Conservation (phyloP, 2,888 invertebrate species). For the Didymodactylos carnosus region DNA sequence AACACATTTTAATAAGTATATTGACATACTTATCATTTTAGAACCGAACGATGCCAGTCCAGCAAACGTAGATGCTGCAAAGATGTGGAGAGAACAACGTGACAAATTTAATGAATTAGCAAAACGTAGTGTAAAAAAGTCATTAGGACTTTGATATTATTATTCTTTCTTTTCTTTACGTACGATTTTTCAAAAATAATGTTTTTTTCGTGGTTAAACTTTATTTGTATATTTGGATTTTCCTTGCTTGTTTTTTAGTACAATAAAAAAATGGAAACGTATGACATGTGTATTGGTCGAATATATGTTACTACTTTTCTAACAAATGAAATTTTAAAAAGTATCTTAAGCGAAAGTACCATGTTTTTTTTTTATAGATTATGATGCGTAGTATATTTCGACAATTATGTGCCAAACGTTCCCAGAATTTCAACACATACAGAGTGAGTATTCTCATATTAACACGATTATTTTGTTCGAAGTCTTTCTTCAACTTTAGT, state of each 20-base stretch:
- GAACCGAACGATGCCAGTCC: conserved; percentile 93
- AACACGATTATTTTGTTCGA: neutral
- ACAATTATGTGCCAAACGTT: neutral
- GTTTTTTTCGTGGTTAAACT: neutral
- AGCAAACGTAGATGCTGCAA: conserved; percentile 88
- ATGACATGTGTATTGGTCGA: too few species aligned
- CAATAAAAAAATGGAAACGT: too few species aligned
- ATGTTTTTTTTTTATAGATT: too few species aligned
- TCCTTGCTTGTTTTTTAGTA: neutral
- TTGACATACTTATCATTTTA: conserved; percentile 31
- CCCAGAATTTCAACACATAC: neutral
- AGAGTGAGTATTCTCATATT: neutral
- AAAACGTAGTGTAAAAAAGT: conserved; percentile 68
- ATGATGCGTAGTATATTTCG: too few species aligned
- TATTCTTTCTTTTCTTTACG: neutral
- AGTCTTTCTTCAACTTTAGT: too few species aligned
- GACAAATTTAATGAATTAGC: conserved; percentile 79
- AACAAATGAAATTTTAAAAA: too few species aligned
- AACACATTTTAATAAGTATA: too few species aligned
- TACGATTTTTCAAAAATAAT: neutral
- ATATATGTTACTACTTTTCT: too few species aligned
- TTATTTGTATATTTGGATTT: neutral
- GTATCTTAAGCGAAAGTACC: too few species aligned
- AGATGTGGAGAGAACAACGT: conserved; percentile 88
- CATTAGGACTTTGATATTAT: conserved; percentile 41